Evolutionary conservation across 1,140 invertebrate species (phyloP), one percentile per base, ranked within the genome.

Genomic region (Megathymus violae): DNA sequence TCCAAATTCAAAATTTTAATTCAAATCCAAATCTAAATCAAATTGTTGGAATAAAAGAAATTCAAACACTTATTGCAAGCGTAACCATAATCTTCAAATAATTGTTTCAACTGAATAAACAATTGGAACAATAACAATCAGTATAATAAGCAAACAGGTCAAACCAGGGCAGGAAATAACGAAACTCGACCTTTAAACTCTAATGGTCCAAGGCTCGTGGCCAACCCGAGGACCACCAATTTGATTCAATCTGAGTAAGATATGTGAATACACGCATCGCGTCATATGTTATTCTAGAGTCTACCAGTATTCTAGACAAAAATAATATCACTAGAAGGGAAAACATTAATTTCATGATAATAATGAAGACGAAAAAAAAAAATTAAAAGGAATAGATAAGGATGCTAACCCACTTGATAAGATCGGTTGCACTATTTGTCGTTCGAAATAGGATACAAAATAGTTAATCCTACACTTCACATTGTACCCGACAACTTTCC

Each of bases 401-500:
- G 51, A 58, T 25, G 59, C 65, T 15, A 62, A 4, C n/a, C 65
- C 65, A 1, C 58, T 47, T 5, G 15, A 58, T 34, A 67, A 59
- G 1, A 31, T 50, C 0, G 60, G 65, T 4, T 58, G 44, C 27
- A 43, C 22, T 4, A 51, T 36, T 22, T 62, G 10, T 27, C 59
- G 43, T 62, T 62, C 25, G 13, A 58, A 2, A 52, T 67, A 62
- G 65, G 65, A 58, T 44, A 51, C 13, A 62, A 67, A 62, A 27
- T 22, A 59, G 59, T 67, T 50, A 11, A 40, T 62, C 59, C 62
- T 43, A 67, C 59, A 17, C 15, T 67, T 44, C 31, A 25, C 13
- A 43, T 67, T 43, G 52, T 67, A 36, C 65, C 59, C 16, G 65
- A 62, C 51, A 36, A 62, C 59, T 62, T 67, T 67, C 65, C 65